These are phyloP conservation scores for Amphiprion percula DNA, from an alignment of 2,113 vertebrate genomes.

Conservation along the genomic window DNA sequence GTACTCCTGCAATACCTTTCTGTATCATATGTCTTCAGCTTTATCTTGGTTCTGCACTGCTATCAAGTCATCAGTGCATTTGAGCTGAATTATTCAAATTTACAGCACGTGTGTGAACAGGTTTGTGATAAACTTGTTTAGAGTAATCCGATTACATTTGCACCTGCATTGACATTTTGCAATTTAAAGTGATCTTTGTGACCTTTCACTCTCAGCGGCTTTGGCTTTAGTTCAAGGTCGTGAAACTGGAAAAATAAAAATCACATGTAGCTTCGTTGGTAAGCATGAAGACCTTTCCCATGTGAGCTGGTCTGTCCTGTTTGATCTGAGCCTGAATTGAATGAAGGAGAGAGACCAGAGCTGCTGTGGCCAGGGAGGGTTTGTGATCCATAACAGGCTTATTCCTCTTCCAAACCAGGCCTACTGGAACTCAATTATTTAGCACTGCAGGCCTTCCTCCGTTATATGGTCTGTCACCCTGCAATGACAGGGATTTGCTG, in stretches of 20 bases:
- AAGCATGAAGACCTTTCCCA: not conserved
- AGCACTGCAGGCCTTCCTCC: conserved; percentile 45
- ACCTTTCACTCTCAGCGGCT: conserved; percentile 1
- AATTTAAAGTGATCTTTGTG: not conserved
- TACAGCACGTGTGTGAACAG: too few relatives aligned
- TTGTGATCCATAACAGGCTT: conserved; percentile 61
- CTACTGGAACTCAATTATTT: conserved; percentile 73
- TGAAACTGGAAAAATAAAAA: not conserved
- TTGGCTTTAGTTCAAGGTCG: conserved; percentile 18
- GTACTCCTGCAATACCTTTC: too few relatives aligned
- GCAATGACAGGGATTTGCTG: conserved; percentile 48
- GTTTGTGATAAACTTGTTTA: too few relatives aligned
- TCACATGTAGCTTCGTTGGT: not conserved
- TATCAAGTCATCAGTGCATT: too few relatives aligned
- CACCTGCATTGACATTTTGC: not conserved
- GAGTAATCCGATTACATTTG: too few relatives aligned
- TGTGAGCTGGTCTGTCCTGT: conserved; percentile 3
- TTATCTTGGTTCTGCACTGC: too few relatives aligned
- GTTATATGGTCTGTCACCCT: conserved; percentile 56
- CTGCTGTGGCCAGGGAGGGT: conserved; percentile 5
- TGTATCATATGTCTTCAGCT: too few relatives aligned
- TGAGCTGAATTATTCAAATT: too few relatives aligned
- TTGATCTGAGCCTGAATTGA: conserved; percentile 34
- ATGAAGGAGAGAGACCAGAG: conserved; percentile 17
- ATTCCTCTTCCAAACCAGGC: conserved; percentile 49